phyloP scores from a whole-genome alignment of 2,113 vertebrate species.

The Porphyrio hochstetteri region DNA sequence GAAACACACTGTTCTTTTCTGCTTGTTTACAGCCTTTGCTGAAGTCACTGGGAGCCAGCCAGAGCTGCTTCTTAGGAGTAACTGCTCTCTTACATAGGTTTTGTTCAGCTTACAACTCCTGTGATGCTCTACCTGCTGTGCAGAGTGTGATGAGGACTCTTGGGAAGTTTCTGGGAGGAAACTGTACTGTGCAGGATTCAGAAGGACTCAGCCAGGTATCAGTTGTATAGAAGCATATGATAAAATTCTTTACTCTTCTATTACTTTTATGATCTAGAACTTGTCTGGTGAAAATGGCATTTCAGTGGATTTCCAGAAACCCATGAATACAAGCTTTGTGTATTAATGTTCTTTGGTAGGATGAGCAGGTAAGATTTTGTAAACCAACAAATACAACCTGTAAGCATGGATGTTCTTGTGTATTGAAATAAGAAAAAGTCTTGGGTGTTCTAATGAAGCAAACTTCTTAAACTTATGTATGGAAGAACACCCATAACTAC shows the following conservation, averaged over 20 bases:
- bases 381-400: background rate
- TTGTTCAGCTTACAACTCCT: slow-evolving; percentile 72
- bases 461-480: background rate
- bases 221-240: background rate
- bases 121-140: slow-evolving; percentile 74
- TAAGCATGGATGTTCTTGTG: background rate
- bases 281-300: background rate
- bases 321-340: background rate
- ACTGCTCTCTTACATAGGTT: slow-evolving; percentile 81
- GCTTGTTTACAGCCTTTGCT: slow-evolving; percentile 76
- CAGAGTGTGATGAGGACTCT: slow-evolving; percentile 72
- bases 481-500: background rate
- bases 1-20: background rate
- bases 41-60: slow-evolving; percentile 59
- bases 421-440: background rate
- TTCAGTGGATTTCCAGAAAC: background rate
- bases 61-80: slow-evolving; percentile 75
- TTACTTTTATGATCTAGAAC: background rate
- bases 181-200: slow-evolving; percentile 59
- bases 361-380: background rate
- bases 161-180: slow-evolving; percentile 63
- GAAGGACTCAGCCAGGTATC: slow-evolving; percentile 58
- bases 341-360: background rate
- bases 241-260: background rate
- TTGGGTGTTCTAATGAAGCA: background rate